phyloP scores from a whole-genome alignment of 2,797 vertebrate species.

The Ctenopoma kingsleyae region DNA sequence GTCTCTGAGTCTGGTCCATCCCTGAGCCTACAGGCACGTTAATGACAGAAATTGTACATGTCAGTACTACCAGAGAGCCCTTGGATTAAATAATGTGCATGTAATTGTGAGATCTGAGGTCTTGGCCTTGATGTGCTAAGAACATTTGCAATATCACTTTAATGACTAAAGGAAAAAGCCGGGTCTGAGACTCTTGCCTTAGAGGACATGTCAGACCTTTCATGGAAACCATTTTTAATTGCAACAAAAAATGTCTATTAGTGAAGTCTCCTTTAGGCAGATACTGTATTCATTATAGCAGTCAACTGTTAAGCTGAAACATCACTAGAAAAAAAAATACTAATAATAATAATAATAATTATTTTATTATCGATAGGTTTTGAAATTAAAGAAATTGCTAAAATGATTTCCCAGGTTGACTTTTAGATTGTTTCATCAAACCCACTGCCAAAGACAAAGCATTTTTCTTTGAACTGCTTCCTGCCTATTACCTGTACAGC shows the following conservation, averaged over 20 bases:
- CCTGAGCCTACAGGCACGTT: slow-evolving; percentile 75
- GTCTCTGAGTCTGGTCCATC: slow-evolving; percentile 74
- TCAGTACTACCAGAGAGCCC: slow-evolving; percentile 78
- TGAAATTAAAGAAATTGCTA: too few relatives aligned
- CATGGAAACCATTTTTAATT: slow-evolving; percentile 82
- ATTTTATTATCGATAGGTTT: not conserved
- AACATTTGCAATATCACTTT: slow-evolving; percentile 82
- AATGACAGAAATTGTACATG: slow-evolving; percentile 83
- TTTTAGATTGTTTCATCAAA: slow-evolving; percentile 41
- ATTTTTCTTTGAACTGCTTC: not conserved
- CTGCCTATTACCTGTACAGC: not conserved
- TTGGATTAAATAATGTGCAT: slow-evolving; percentile 82
- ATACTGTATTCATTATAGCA: slow-evolving; percentile 70
- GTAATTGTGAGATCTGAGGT: slow-evolving; percentile 83
- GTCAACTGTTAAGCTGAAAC: slow-evolving; percentile 55
- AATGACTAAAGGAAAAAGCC: slow-evolving; percentile 75
- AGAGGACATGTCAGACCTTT: slow-evolving; percentile 78
- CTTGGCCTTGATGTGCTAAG: slow-evolving; percentile 80
- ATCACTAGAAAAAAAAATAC: slow-evolving; percentile 39
- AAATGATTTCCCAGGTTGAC: too few relatives aligned
- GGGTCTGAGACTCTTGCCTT: slow-evolving; percentile 69
- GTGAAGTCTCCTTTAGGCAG: slow-evolving; percentile 69
- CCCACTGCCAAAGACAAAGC: slow-evolving; percentile 31
- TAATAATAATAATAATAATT: slow-evolving; percentile 4
- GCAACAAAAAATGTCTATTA: slow-evolving; percentile 84